A percentile compares a stretch with the other conserved stretches of the same genome.
phyloP scores from a whole-genome alignment of 2,113 vertebrate species.

The Tiliqua scincoides region DNA sequence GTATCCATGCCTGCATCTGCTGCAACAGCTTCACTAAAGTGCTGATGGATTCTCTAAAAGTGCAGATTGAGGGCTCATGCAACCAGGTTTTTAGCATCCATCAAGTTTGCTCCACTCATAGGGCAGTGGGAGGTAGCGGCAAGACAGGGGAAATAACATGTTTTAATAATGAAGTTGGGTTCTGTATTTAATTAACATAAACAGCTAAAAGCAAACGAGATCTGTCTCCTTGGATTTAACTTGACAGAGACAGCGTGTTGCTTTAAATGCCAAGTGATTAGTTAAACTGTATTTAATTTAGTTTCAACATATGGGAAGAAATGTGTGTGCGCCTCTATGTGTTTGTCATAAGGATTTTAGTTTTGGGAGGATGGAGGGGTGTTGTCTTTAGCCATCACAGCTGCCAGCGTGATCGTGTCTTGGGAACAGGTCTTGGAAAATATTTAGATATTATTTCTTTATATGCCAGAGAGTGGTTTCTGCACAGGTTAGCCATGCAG shows the following conservation, averaged over 20 bases:
- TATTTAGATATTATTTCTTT: neutral
- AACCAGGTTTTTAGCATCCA: neutral
- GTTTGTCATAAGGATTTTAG: neutral
- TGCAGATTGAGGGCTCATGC: neutral
- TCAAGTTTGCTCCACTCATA: neutral
- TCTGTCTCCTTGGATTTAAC: conserved; percentile 6
- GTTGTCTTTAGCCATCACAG: neutral
- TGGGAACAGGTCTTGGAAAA: neutral
- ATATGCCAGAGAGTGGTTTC: accelerated
- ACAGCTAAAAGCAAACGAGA: neutral
- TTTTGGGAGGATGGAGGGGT: neutral
- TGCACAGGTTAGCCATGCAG: neutral
- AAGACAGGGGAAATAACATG: neutral
- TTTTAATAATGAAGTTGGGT: conserved; percentile 5
- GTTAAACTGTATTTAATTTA: neutral
- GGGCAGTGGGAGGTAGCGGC: neutral
- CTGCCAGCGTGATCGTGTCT: neutral
- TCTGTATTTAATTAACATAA: neutral
- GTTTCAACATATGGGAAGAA: neutral
- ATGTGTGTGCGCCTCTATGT: conserved; percentile 1
- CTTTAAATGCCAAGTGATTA: conserved; percentile 25
- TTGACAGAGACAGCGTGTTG: neutral
- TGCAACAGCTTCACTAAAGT: neutral
- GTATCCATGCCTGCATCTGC: neutral
- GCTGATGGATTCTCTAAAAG: neutral